Evolutionary conservation across 2,888 invertebrate genomes (phyloP), one percentile per base, ranked within the genome.

Genomic region (Eucera pruinosa): DNA sequence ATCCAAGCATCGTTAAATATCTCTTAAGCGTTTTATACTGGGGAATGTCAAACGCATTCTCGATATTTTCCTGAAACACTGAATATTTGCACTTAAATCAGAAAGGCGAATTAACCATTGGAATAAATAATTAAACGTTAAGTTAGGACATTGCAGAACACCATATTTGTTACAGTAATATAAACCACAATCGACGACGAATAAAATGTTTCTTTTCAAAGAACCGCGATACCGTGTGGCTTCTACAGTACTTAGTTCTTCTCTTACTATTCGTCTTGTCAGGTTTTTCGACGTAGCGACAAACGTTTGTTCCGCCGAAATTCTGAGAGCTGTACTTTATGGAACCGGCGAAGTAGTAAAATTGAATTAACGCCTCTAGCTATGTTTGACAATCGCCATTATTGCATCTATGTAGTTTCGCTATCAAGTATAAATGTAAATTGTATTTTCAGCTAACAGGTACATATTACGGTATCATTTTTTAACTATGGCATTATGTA

Each of bases 41-140:
- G 6, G 61, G 27, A 13, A 61, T 50, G 6, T 68, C 41, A 41
- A 62, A 68, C 11, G 36, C 11, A 15, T 58, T 47, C 1, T 43
- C 30, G 13, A 9, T 5, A 13, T 9, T 11, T 11, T 15, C 9
- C 18, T 62, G 48, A 23, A 50, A 11, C n/a, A 52, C 68, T 62
- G 33, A 27, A 30, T 41, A n/a, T 15, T 33, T 33, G 33, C 7
- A 5, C 3, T 33, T 7, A 33, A 33, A 33, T 7, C 7, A 23
- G n/a, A n/a, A n/a, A 33, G 4, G 33, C 33, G 3, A 33, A 33
- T 5, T 33, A 33, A n/a, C n/a, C 7, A 33, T 7, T 33, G 33
- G 33, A n/a, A 33, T 33, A 33, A 33, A 33, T 33, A 33, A 33
- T 33, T 33, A 33, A 33, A 33, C 7, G 7, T 7, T 5, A 33